Percentiles rank a stretch among this genome's conserved stretches.
Conservation (phyloP, 2,113 vertebrate genomes). For the Cavia aperea region DNA sequence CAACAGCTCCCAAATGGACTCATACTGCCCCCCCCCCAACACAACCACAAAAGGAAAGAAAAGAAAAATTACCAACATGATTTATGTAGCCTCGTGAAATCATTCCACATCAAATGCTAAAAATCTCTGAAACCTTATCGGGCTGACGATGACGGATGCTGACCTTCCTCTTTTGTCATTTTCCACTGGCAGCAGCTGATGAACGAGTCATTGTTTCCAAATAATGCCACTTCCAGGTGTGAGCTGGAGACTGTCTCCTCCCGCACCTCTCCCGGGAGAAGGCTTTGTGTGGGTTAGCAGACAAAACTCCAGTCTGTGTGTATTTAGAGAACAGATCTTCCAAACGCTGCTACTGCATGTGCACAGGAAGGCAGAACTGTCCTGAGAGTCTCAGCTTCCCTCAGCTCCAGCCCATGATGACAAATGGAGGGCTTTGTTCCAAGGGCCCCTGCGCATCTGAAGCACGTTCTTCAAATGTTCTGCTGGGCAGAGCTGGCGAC, state of each 20-base stretch:
- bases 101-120: constrained; percentile 42
- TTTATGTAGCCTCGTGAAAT: constrained; percentile 50
- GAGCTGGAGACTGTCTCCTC: neutral
- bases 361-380: rapidly evolving
- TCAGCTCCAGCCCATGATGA: neutral
- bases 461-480: neutral
- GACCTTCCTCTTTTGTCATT: neutral
- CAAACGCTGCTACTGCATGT: neutral
- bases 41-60: neutral
- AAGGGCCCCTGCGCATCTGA: neutral
- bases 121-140: neutral
- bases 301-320: neutral
- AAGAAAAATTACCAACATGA: neutral
- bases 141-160: neutral
- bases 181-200: neutral
- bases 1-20: neutral
- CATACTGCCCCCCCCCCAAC: neutral
- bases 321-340: neutral
- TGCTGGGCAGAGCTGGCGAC: neutral
- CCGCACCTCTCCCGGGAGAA: neutral
- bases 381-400: neutral
- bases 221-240: neutral
- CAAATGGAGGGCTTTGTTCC: neutral
- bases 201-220: neutral
- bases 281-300: neutral